phyloP scores from a whole-genome alignment of 2,888 invertebrate species.

The Caenorhabditis angaria region DNA sequence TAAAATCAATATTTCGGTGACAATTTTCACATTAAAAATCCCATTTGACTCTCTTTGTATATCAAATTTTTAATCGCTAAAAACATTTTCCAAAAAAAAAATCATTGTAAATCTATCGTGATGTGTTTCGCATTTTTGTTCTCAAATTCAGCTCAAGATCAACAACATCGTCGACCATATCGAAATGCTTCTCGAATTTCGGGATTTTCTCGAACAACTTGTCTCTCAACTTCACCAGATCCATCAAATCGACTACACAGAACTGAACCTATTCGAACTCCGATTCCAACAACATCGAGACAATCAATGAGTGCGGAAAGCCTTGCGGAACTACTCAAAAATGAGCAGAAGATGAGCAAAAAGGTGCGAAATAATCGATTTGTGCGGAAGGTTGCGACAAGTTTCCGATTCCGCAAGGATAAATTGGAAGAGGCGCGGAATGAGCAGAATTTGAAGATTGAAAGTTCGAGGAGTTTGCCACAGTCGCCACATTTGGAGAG shows the following conservation, averaged over 20 bases:
- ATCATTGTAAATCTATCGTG: neutral
- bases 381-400: constrained; percentile 53
- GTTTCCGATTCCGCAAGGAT: constrained; percentile 46
- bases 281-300: constrained; percentile 3
- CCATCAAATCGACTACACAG: constrained; percentile 25
- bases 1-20: no score
- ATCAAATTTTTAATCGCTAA: neutral
- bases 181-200: constrained; percentile 8
- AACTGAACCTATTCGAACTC: constrained; percentile 17
- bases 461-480: constrained; percentile 41
- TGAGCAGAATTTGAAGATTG: constrained; percentile 7
- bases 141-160: neutral
- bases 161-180: neutral
- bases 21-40: no score
- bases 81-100: neutral
- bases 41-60: neutral
- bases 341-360: constrained; percentile 7
- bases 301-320: constrained; percentile 45
- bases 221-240: constrained; percentile 18
- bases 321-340: constrained; percentile 14
- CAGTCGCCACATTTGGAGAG: constrained; percentile 49
- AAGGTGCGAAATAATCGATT: constrained; percentile 19
- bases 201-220: constrained; percentile 12
- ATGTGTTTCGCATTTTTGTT: neutral
- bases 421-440: constrained; percentile 20